Evolutionary conservation across 2,113 vertebrate genomes (phyloP), one percentile per base, ranked within the genome.

Genomic region (Heterotis niloticus): DNA sequence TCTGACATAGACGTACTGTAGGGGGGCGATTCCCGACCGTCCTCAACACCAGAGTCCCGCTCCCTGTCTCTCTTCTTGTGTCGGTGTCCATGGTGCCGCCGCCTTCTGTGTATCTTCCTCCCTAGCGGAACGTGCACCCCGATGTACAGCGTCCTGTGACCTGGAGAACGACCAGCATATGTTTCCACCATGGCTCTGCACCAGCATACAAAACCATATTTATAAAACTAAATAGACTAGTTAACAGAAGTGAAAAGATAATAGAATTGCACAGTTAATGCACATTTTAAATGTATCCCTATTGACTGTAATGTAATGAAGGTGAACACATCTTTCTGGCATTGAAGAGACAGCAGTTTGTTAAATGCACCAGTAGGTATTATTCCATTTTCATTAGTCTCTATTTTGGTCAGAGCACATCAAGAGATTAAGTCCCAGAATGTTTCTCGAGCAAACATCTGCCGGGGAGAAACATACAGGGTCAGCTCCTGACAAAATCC

Each of bases 51-150:
- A 0, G 98, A 97, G 83, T 99, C 98, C 88, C 95, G 88, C 75
- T 99, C 98, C 89, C 94, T 92, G 87, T 98, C 98, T 89, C 96
- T 93, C 89, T 99, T 99, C 85, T 95, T 94, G 89, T 99, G 98
- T 85, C 95, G 96, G 81, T 99, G 98, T 75, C 97, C 96, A 18
- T 96, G 98, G 87, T 99, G 98, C 71, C 96, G 93, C 77, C 98
- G 96, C 66, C 98, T 94, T 74, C 97, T 93, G 85, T 99, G 97
- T 17, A 96, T 98, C 89, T 95, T 96, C 83, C 95, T 93, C 84
- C 96, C 96, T 74, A 98, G 84, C 0, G 98, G 98, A 64, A 99
- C 97, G 0, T 99, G 98, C 80, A 99, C 97, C 12, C 98, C 98
- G 20, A 99, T 99, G 90, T 99, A 99, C 64, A 99, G 91, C 9